Percentiles rank a stretch among this genome's conserved stretches.
Conservation (phyloP, 2,888 invertebrate genomes). For the Acrobeloides nanus region DNA sequence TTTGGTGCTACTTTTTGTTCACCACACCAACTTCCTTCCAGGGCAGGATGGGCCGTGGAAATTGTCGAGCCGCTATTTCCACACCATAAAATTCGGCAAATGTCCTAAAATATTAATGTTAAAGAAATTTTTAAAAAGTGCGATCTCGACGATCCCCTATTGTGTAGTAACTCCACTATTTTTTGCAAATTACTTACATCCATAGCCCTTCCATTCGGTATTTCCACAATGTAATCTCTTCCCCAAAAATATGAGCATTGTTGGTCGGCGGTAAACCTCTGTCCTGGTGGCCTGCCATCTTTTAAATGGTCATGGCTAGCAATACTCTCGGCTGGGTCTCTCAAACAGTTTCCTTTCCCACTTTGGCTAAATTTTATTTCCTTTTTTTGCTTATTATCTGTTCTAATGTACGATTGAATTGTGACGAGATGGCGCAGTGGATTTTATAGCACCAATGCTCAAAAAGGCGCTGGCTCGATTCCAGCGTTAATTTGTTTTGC, state of each 20-base stretch:
- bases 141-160: neutral
- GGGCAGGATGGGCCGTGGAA: constrained; percentile 53
- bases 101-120: constrained; percentile 33
- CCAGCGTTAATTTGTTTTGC: no score
- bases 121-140: neutral
- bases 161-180: no score
- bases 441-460: no score
- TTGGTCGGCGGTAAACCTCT: constrained; percentile 52
- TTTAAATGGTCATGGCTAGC: constrained; percentile 39
- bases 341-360: constrained; percentile 48
- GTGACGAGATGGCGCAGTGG: no score
- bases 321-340: constrained; percentile 40
- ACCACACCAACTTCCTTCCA: constrained; percentile 53
- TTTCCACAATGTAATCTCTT: constrained; percentile 49
- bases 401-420: no score
- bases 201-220: constrained; percentile 51
- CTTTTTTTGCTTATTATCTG: neutral
- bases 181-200: no score
- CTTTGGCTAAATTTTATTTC: constrained; percentile 34
- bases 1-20: constrained; percentile 20
- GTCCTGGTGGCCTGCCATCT: constrained; percentile 48
- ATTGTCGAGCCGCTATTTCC: constrained; percentile 53
- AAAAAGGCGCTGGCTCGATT: no score
- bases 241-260: constrained; percentile 54
- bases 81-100: constrained; percentile 52